A percentile compares a stretch with the other conserved stretches of the same genome.
Conservation (phyloP, 2,113 vertebrate species). For the Dromas ardeola region DNA sequence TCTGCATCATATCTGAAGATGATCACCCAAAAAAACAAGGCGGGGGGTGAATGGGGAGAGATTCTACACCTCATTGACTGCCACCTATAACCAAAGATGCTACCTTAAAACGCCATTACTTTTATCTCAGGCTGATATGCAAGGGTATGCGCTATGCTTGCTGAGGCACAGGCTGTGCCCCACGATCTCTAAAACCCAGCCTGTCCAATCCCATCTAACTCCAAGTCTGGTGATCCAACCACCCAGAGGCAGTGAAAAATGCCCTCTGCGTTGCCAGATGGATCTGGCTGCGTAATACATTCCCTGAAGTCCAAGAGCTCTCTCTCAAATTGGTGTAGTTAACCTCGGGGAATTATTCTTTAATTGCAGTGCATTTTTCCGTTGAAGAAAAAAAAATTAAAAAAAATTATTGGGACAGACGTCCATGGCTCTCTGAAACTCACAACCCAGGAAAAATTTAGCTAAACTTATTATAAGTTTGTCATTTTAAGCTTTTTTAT, state of each 20-base stretch:
- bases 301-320: not conserved
- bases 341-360: not conserved
- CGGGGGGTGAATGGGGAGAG: not conserved
- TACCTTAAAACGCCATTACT: not conserved
- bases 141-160: not conserved
- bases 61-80: not conserved
- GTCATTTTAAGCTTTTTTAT: not conserved
- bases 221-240: not conserved
- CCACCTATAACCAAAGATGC: not conserved
- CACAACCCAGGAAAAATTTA: not conserved
- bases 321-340: not conserved
- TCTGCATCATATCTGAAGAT: not conserved
- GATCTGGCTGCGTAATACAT: not conserved
- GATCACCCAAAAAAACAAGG: not conserved
- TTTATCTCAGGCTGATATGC: not conserved
- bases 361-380: not conserved
- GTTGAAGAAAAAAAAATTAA: not conserved
- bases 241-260: not conserved
- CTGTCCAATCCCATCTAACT: not conserved
- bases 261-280: not conserved
- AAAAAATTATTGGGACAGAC: not conserved
- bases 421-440: not conserved
- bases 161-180: not conserved
- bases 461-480: not conserved
- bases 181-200: not conserved